phyloP scores from a whole-genome alignment of 2,888 invertebrate species.

The Caenorhabditis afra region DNA sequence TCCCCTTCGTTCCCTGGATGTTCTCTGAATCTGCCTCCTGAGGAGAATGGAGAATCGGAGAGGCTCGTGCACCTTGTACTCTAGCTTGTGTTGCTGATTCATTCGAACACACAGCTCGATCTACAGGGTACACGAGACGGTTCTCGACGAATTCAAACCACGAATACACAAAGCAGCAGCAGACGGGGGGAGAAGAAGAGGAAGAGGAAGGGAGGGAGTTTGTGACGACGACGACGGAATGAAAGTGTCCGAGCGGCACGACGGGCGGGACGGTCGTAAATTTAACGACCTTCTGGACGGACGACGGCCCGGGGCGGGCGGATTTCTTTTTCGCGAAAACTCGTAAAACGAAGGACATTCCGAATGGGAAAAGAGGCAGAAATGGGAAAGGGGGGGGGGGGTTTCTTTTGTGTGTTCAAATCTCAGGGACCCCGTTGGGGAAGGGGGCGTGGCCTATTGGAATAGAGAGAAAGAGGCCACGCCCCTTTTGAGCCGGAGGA shows the following conservation, averaged over 20 bases:
- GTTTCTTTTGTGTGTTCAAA: background rate
- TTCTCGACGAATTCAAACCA: background rate
- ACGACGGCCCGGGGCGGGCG: constrained; percentile 28
- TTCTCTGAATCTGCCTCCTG: no score
- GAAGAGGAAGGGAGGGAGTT: constrained; percentile 14
- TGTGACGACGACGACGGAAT: constrained; percentile 10
- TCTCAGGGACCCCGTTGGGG: no score
- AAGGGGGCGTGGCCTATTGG: background rate
- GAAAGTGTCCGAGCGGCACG: constrained; percentile 47
- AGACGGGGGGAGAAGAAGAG: constrained; percentile 8
- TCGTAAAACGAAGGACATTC: constrained; percentile 58
- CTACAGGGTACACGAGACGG: constrained; percentile 59
- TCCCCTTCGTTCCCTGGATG: no score
- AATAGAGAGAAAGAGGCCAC: background rate
- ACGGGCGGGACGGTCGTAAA: constrained; percentile 57
- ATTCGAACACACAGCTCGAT: constrained; percentile 60
- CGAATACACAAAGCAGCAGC: no score
- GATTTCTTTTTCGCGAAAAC: constrained; percentile 53
- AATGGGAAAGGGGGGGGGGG: constrained; percentile 11
- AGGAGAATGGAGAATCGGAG: no score
- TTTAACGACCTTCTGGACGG: constrained; percentile 60
- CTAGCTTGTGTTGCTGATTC: constrained; percentile 49
- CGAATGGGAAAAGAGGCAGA: constrained; percentile 25
- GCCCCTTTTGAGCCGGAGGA: background rate
- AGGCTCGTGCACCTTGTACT: constrained; percentile 52